These are phyloP conservation scores for Melanostoma scalare DNA, from an alignment of 2,888 invertebrate species.

Conservation along the genomic window DNA sequence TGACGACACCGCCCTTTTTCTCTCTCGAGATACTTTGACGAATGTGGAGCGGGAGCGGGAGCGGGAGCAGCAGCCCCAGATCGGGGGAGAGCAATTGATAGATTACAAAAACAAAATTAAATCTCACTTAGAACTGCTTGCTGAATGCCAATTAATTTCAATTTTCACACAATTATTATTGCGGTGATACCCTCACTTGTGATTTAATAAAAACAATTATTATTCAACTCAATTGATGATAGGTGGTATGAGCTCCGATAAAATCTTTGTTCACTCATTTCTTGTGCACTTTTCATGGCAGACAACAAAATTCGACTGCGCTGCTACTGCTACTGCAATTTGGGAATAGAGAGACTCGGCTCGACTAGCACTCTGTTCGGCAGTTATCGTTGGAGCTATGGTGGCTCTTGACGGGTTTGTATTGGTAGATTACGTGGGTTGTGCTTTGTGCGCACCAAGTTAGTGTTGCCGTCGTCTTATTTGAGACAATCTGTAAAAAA, in stretches of 20 bases:
- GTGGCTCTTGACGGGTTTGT: conserved; percentile 36
- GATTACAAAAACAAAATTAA: conserved; percentile 48
- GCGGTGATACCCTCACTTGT: conserved; percentile 23
- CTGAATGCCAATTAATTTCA: conserved; percentile 40
- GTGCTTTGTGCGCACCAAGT: conserved; percentile 44
- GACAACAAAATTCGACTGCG: conserved; percentile 67
- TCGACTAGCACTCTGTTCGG: neutral
- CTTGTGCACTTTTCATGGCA: conserved; percentile 61
- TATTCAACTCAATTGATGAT: conserved; percentile 57
- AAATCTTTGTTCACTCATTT: conserved; percentile 45
- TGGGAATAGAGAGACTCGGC: conserved; percentile 55
- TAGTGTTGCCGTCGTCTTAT: conserved; percentile 26
- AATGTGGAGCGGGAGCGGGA: conserved; percentile 28
- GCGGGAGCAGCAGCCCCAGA: conserved; percentile 21
- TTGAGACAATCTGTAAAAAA: neutral
- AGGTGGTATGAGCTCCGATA: neutral
- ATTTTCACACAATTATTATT: conserved; percentile 43
- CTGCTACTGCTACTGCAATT: conserved; percentile 61
- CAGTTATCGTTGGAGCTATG: conserved; percentile 58
- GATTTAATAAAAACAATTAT: conserved; percentile 50
- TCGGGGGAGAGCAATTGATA: conserved; percentile 6
- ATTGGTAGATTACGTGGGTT: conserved; percentile 53
- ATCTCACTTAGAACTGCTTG: conserved; percentile 42
- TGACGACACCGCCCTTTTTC: conserved; percentile 72
- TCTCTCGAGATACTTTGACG: conserved; percentile 21